Evolutionary conservation across 1,140 invertebrate genomes (phyloP), one percentile per base, ranked within the genome.

Genomic region (Palaemon carinicauda): DNA sequence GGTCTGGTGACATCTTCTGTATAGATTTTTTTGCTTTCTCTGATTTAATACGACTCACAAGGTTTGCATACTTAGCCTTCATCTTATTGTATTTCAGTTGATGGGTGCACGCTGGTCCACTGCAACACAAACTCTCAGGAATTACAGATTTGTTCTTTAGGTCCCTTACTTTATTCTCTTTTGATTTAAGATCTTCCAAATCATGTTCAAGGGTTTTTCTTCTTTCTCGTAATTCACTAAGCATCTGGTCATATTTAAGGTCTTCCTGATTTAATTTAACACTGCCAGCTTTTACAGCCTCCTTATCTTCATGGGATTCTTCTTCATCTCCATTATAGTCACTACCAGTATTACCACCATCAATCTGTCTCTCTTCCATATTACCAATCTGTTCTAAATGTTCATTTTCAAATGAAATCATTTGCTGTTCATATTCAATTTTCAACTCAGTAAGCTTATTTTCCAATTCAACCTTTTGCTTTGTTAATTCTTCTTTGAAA

Each of bases 381-480:
- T 78, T 74, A 50, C n/a, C 33, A 29, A 50, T 53, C n/a, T 21
- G 9, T 17, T 24, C 21, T 78, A 60, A 73, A 50, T 60, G 24
- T 29, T 86, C 81, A 15, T 84, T 27, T 75, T 19, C 82, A 41
- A 84, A 24, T 24, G 31, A 27, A n/a, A 29, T 80, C 84, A 86
- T 86, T 73, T 54, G 41, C n/a, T 86, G 77, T 24, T 86, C 84
- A 56, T 86, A 86, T 73, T 86, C 84, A 80, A 86, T 86, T 54
- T 65, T 71, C 17, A 86, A 80, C 27, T 86, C 84, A 3, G 84
- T 86, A 19, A 86, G 27, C 69, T 86, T 86, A 51, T 80, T 86
- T 33, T 86, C 84, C 41, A 86, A 69, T 54, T 80, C 75, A 21
- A 78, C 80, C 51, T 86, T 86, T 53, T 86, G 77, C 1, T 24